Evolutionary conservation across 92 coral and sea anemone genomes (phyloP).

Genomic region (Ricordea florida): DNA sequence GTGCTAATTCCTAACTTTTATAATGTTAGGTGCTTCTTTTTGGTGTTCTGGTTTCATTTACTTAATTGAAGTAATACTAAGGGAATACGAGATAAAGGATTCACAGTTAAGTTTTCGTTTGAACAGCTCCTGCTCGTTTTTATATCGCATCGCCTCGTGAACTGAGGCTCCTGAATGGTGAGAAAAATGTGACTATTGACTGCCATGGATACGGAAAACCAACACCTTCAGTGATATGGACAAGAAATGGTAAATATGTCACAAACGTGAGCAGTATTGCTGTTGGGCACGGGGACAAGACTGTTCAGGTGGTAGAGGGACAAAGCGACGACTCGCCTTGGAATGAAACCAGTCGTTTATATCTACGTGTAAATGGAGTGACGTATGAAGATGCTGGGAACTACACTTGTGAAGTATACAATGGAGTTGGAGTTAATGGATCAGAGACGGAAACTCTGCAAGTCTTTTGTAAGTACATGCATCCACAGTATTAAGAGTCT

Average conservation of each 20-base stretch:
- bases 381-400: slow-evolving; percentile 39
- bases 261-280: background rate
- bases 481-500: background rate
- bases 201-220: slow-evolving; percentile 24
- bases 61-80: background rate
- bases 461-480: slow-evolving; percentile 29
- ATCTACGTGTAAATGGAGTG: slow-evolving; percentile 17
- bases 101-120: background rate
- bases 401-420: slow-evolving; percentile 20
- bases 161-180: background rate
- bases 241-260: background rate
- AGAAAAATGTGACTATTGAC: background rate
- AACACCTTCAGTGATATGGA: slow-evolving; percentile 16
- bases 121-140: background rate
- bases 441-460: background rate
- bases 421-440: background rate
- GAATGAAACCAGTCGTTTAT: slow-evolving; percentile 14
- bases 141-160: background rate
- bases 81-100: background rate
- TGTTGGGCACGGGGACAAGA: background rate
- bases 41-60: too few species aligned
- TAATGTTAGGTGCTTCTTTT: too few species aligned
- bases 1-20: too few species aligned
- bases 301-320: slow-evolving; percentile 1
- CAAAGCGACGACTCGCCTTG: background rate